phyloP scores from a whole-genome alignment of 2,797 vertebrate species.

The Acanthiza pusilla region DNA sequence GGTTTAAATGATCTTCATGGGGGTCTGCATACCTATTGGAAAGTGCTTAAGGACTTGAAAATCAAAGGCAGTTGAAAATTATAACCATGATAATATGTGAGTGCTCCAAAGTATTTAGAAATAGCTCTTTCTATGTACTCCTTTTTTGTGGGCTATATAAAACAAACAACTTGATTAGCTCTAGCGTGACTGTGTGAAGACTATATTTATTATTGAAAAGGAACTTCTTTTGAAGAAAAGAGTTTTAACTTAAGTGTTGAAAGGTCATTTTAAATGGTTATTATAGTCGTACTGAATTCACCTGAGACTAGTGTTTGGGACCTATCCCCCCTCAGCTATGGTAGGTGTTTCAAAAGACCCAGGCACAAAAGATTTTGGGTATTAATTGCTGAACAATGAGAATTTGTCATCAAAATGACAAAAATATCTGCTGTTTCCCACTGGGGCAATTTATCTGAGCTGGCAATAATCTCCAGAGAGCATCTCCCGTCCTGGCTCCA shows the following conservation, averaged over 20 bases:
- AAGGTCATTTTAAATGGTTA: not conserved
- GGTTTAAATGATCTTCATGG: not conserved
- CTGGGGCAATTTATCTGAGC: not conserved
- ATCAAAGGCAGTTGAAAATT: not conserved
- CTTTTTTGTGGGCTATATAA: not conserved
- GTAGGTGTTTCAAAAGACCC: not conserved
- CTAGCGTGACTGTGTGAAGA: not conserved
- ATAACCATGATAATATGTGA: not conserved
- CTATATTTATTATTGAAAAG: not conserved
- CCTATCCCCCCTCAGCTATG: not conserved
- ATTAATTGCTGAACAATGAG: not conserved
- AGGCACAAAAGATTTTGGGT: not conserved
- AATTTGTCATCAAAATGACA: not conserved
- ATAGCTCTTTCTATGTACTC: not conserved
- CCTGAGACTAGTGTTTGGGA: not conserved
- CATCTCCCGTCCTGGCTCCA: not conserved
- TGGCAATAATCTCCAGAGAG: not conserved
- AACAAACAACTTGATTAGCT: not conserved
- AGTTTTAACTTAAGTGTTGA: not conserved
- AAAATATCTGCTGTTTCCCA: not conserved
- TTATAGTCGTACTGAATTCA: not conserved
- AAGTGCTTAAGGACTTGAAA: not conserved
- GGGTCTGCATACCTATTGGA: not conserved
- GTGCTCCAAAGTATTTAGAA: not conserved
- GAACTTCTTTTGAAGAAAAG: not conserved